Base-by-base conservation (phyloP, 35 echinoderm and acorn worm species). In the Heliocidaris tuberculata region DNA sequence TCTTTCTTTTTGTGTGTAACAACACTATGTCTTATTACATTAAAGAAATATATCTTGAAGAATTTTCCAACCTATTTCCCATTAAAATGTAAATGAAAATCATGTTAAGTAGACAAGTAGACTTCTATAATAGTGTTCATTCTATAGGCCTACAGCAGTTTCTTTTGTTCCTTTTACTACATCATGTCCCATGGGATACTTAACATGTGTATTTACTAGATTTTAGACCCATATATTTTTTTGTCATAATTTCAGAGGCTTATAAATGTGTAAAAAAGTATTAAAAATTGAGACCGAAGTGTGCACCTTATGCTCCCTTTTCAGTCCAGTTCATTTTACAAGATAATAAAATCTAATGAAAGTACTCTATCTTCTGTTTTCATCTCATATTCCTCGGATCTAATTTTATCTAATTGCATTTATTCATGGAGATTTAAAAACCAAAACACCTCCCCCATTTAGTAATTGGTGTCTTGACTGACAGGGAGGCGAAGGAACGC, bases 401-500 rank as follows among this genome's bases (percentile, higher is more conserved):
- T 89, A 89, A 48, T 89, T 30, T 89, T n/a, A 89, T 32, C 47
- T 89, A 89, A 89, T 47, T 89, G 87, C 31, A 89, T 89, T 89
- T 32, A 12, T 89, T 89, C 87, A 89, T 48, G 87, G 87, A 48
- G 87, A 89, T 93, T 93, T 52, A 50, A 49, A 93, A 93, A 93
- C 91, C 49, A 52, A 49, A 59, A 93, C 91, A 93, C 91, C 91
- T 49, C 91, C 91, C 48, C 50, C 91, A 93, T 93, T 93, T 93
- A 93, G 48, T 93, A 93, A 93, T 93, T 93, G 91, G 48, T 48
- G 48, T 30, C 13, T 30, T 93, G 91, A 93, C 50, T 50, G 91
- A 93, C 91, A 93, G 91, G 48, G 31, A 17, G 17, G 47, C 3
- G 4, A 89, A 89, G 24, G 31, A 31, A 48, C 24, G 29, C 10